Conservation (phyloP, 2,797 vertebrate species). For the Podarcis lilfordi region DNA sequence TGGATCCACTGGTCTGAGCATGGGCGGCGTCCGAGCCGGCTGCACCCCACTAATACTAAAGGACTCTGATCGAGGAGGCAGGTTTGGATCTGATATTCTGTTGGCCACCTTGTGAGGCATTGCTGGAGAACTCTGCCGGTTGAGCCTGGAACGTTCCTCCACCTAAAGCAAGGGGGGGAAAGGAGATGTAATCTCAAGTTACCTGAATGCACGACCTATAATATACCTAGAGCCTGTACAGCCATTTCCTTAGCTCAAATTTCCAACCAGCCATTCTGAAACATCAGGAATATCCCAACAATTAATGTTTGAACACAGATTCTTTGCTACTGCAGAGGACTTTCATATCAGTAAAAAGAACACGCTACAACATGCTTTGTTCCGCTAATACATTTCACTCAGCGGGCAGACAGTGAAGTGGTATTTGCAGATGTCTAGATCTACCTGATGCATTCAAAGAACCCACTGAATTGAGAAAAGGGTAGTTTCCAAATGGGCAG, state of each 20-base stretch:
- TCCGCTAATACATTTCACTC: neutral
- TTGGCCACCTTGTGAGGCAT: constrained; percentile 98
- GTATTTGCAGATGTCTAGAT: neutral
- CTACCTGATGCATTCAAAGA: neutral
- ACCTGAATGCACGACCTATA: neutral
- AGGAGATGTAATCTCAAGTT: constrained; percentile 3
- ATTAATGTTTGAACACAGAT: neutral
- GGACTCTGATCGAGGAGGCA: constrained; percentile 95
- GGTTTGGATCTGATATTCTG: constrained; percentile 94
- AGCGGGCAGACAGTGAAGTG: neutral
- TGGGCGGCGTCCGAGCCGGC: constrained; percentile 92
- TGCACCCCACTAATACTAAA: constrained; percentile 96
- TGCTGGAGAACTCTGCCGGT: constrained; percentile 89
- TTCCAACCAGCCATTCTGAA: neutral
- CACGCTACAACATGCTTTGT: neutral
- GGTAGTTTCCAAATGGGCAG: neutral
- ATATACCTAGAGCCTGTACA: constrained; percentile 22
- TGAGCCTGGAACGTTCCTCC: constrained; percentile 89
- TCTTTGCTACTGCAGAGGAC: constrained; percentile 1
- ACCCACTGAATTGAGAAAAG: neutral
- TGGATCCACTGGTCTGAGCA: constrained; percentile 91
- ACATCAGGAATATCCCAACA: neutral
- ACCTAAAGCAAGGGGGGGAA: constrained; percentile 73
- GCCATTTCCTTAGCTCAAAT: constrained; percentile 26
- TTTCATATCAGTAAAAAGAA: neutral